Evolutionary conservation across 1,140 invertebrate species (phyloP), one percentile per base, ranked within the genome.

Genomic region (Magallana angulata): DNA sequence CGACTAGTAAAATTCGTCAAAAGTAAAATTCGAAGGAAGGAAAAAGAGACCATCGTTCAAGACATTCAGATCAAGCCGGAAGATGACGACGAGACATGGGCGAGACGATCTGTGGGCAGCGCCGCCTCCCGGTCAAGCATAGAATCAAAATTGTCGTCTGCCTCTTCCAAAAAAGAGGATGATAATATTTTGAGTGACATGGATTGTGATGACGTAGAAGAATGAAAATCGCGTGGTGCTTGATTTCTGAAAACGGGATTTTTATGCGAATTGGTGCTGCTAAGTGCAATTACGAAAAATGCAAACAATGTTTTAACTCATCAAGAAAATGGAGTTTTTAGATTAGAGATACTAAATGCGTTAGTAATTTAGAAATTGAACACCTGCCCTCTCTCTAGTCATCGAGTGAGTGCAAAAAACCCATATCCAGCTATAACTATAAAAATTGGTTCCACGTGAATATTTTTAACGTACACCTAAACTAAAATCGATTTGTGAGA

Each of bases 111-210:
- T 0, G 89, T 85, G 16, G 85, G 81, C 57, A 90, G 89, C 80
- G 89, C 89, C 62, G 89, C 89, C 68, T 88, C 86, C 18, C 86
- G 89, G 82, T 84, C 89, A 64, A 88, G 86, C 80, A 86, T 85
- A 12, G 89, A 90, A 14, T 88, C 89, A 18, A 85, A 86, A 58
- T 57, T 80, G 62, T 90, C 89, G 16, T 85, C 86, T 12, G 84
- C 82, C n/a, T 68, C 57, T 14, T 76, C 76, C 24, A 88, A 62
- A 62, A 62, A 58, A 57, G 24, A 62, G 58, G 59, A 85, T 56
- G 8, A 24, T 84, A 60, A 87, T 30, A 62, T 85, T 85, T 18
- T 88, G n/a, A 84, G 81, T 82, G 71, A 85, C 58, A 81, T 85
- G 60, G 84, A 88, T 30, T 11, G 36, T 76, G 68, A 36, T 4